A percentile compares a stretch with the other conserved stretches of the same genome.
phyloP scores from a whole-genome alignment of 2,113 vertebrate genomes.

The Chaetorhynchus papuensis region DNA sequence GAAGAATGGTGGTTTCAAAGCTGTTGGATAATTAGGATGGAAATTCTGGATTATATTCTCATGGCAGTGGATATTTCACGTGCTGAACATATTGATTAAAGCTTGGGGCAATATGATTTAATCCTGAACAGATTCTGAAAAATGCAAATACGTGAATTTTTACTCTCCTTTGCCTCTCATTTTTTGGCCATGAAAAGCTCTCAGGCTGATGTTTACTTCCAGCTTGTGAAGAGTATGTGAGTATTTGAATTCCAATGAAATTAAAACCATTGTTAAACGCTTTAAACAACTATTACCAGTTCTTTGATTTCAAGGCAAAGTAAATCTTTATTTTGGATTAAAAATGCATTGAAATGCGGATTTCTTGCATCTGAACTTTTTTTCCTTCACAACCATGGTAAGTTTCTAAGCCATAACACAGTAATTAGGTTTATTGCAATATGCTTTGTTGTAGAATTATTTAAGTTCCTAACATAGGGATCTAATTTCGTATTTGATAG shows the following conservation, averaged over 20 bases:
- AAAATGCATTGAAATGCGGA: background rate
- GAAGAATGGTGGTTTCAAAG: background rate
- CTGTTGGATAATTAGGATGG: background rate
- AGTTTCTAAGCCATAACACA: conserved; percentile 13
- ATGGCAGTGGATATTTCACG: background rate
- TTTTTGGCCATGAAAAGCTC: no score
- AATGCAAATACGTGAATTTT: background rate
- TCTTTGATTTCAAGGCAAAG: background rate
- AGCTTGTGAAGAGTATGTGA: no score
- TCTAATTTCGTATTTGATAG: conserved; percentile 22
- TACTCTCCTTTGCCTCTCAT: background rate
- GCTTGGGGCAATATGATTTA: background rate
- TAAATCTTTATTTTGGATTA: background rate
- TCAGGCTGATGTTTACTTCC: no score
- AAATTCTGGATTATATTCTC: background rate
- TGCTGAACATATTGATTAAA: background rate
- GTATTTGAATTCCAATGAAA: no score
- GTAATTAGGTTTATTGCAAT: conserved; percentile 28
- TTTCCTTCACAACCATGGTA: background rate
- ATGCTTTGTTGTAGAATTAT: conserved; percentile 1
- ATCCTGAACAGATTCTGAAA: background rate
- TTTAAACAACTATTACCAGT: background rate
- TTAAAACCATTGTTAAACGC: background rate
- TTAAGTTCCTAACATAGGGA: conserved; percentile 19
- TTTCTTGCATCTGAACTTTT: background rate